Percentiles rank a stretch among this genome's conserved stretches.
These are phyloP conservation scores for Megaleporinus macrocephalus DNA, from an alignment of 2,113 vertebrate species.

Conservation along the genomic window DNA sequence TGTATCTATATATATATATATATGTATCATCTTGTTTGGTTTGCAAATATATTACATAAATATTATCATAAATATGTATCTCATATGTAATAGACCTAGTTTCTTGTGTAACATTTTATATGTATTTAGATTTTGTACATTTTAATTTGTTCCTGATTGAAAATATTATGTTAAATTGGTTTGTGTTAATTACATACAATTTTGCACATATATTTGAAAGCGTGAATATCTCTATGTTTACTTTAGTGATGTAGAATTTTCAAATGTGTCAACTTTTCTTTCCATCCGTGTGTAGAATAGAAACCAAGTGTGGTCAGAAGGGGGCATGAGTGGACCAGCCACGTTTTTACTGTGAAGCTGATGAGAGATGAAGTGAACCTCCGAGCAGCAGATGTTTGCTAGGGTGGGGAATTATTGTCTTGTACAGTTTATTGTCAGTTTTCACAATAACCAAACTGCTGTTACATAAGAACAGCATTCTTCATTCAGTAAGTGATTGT, in stretches of 20 bases:
- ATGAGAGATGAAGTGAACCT: not conserved
- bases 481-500: not conserved
- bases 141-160: no score
- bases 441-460: not conserved
- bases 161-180: no score
- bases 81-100: no score
- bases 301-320: constrained; percentile 10
- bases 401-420: not conserved
- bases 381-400: not conserved
- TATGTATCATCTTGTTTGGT: no score
- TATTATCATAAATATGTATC: no score
- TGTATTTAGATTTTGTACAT: no score
- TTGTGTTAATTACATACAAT: no score
- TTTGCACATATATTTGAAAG: no score
- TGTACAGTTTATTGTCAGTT: not conserved
- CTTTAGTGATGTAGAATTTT: not conserved
- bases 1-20: no score
- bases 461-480: not conserved
- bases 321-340: constrained; percentile 25
- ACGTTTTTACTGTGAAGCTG: not conserved
- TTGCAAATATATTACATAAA: no score
- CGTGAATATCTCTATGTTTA: not conserved
- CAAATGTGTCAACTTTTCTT: not conserved
- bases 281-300: not conserved
- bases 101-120: no score